Evolutionary conservation across 2,797 vertebrate genomes (phyloP), one percentile per base, ranked within the genome.

Genomic region (Microctenopoma steveboyesi): DNA sequence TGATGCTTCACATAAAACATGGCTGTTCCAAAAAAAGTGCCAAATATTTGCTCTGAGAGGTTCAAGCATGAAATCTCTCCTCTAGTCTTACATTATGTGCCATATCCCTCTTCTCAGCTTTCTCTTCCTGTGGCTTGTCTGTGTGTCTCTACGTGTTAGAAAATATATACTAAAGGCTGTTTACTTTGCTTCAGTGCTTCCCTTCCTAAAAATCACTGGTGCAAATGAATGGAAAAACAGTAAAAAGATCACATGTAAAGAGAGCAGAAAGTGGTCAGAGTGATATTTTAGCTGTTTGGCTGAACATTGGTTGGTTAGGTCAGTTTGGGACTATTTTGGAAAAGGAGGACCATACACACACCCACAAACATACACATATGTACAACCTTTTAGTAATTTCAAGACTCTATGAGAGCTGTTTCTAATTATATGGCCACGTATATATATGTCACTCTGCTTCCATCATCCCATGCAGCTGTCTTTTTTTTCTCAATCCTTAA

Each of bases 221-320:
- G 55, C 14, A 46, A 46, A 46, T n/a, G 16, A 56, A 30, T 22
- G 22, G 47, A 40, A 47, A 59, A 72, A 63, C 1, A 28, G 7
- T 27, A 66, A 58, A 51, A 73, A 63, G 46, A 33, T 28, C 28
- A 22, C 1, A 33, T 59, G 45, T 37, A 46, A 62, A 68, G 68
- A 69, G 55, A 74, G 57, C 65, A 85, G 82, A 79, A 89, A 83
- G 82, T 81, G 81, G 76, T 59, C 66, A 83, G 49, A 69, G 64
- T 56, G 60, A 87, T 83, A 83, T 85, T 84, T 85, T 79, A 65
- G 76, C 82, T 63, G 78, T 86, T 82, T 88, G 76, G 78, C 82
- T 85, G 81, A 84, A 78, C 59, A 79, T 67, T 28, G 84, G 48
- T 50, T 40, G 76, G 83, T 83, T 76, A 52, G 78, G 79, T 82